Conservation (phyloP, 2,113 vertebrate genomes). For the Macrotus californicus region DNA sequence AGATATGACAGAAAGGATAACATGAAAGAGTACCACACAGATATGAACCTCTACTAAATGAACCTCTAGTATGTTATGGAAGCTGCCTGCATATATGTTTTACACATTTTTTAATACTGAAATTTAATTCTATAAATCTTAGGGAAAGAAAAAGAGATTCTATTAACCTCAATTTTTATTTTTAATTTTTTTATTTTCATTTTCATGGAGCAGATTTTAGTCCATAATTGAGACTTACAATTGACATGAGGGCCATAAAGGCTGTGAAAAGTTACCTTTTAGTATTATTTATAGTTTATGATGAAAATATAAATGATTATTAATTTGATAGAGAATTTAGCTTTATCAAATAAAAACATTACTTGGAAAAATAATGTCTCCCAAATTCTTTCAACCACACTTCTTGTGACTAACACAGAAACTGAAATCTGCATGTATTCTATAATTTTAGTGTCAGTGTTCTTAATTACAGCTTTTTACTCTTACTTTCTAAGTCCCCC, state of each 20-base stretch:
- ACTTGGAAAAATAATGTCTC: background rate
- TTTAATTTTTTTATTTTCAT: background rate
- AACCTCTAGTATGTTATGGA: background rate
- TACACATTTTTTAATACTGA: background rate
- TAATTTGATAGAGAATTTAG: background rate
- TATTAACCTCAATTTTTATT: background rate
- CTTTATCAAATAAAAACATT: background rate
- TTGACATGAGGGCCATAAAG: background rate
- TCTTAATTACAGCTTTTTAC: background rate
- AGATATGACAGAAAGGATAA: background rate
- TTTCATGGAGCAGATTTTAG: background rate
- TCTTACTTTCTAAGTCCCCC: background rate
- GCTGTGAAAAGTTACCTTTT: background rate
- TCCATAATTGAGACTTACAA: background rate
- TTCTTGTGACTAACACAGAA: background rate
- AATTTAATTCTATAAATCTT: background rate
- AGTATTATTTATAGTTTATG: background rate
- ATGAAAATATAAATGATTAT: background rate
- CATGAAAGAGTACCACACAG: background rate
- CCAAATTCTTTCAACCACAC: background rate
- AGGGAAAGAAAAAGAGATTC: background rate
- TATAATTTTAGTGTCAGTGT: background rate
- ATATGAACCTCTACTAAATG: background rate
- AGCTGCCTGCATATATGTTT: background rate
- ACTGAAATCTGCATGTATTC: background rate